Evolutionary conservation across 2,888 invertebrate species (phyloP), one percentile per base, ranked within the genome.

Genomic region (Linnaemya tessellans): DNA sequence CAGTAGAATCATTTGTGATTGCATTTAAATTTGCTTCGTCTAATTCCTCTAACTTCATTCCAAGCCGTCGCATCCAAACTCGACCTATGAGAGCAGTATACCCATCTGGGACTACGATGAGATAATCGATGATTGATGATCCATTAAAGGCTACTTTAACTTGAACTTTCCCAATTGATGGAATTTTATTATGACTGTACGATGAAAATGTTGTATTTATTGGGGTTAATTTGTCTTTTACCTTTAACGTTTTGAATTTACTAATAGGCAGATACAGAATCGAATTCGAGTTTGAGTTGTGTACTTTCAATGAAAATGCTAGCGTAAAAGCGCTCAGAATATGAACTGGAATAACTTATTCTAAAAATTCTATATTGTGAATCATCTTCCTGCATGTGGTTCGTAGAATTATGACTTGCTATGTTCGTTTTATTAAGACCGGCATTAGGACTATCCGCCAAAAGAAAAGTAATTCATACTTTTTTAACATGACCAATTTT

Each of bases 1-100:
- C 25, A 22, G 46, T 46, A 30, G 30, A 25, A 46, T 65, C 22
- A 8, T n/a, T 15, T 56, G 9, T 13, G 15, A 49, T 54, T 22
- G 25, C n/a, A 20, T 46, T n/a, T n/a, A 35, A 2, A 38, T 62
- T 38, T n/a, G 10, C 25, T 41, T 64, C 11, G 15, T 82, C 62
- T 8, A 70, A 22, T 54, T 77, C 71, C 9, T 43, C 18, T 5
- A 77, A n/a, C 4, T 82, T 64, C 8, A 82, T 82, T 13, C 41
- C 41, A 7, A 77, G 77, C 0, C 46, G 13, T 13, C 74, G 65
- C 13, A 80, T 75, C 75, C 74, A 81, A 0, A 30, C 30, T 60
- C 74, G 56, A 22, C 81, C 71, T 49, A 83, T 71, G 15, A 83
- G 22, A 0, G 82, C n/a, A 0, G 82, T 38, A 46, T 54, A 77